Evolutionary conservation across 1,140 invertebrate species (phyloP).

Genomic region (Acromyrmex echinatior): DNA sequence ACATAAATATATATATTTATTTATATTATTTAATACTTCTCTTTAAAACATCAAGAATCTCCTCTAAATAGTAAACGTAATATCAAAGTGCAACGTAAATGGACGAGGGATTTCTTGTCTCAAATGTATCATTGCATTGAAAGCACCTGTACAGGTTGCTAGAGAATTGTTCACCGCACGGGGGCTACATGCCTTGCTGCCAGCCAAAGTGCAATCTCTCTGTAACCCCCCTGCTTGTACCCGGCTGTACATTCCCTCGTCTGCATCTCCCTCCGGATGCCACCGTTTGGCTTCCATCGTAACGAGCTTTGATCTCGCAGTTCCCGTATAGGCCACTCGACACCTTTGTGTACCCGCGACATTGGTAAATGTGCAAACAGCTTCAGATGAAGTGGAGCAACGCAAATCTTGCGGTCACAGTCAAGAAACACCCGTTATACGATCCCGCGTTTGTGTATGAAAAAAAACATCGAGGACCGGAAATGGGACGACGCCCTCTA

Average conservation of each 20-base stretch:
- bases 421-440: constrained; percentile 41
- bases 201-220: constrained; percentile 61
- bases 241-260: constrained; percentile 33
- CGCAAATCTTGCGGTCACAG: constrained; percentile 34
- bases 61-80: neutral
- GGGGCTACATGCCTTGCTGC: constrained; percentile 20
- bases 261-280: neutral
- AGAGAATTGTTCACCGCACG: constrained; percentile 11
- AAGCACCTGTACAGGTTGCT: constrained; percentile 43
- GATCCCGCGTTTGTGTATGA: constrained; percentile 13
- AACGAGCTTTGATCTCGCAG: constrained; percentile 76
- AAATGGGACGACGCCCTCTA: neutral
- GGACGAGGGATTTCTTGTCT: neutral
- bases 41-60: neutral
- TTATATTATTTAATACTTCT: neutral
- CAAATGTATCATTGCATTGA: constrained; percentile 1
- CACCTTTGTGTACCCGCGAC: constrained; percentile 72
- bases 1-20: neutral
- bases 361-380: constrained; percentile 68
- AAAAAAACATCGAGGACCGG: constrained; percentile 37
- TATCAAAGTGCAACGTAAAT: neutral
- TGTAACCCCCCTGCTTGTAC: constrained; percentile 54
- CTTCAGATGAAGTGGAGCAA: constrained; percentile 7
- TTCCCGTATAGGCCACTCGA: constrained; percentile 72
- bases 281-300: constrained; percentile 54